Evolutionary conservation across 2,113 vertebrate species (phyloP), one percentile per base, ranked within the genome.

Genomic region (Rhinopithecus roxellana): DNA sequence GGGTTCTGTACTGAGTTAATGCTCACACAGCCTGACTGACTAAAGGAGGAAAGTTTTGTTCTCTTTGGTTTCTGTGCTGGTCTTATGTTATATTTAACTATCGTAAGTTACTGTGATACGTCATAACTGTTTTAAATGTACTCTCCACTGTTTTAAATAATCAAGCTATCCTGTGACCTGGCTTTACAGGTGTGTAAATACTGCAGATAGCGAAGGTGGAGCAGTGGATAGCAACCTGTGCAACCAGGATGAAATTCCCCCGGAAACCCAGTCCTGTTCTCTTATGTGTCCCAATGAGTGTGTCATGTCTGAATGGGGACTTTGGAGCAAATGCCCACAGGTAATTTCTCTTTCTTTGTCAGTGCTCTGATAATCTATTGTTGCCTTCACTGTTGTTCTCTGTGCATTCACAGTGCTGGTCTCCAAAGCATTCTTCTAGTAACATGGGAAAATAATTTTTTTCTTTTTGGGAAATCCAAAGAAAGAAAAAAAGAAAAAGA

Each of bases 281-380:
- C 97, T 99, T 87, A 99, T 99, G 83, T 99, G 99, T 92, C 99
- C 99, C 86, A 98, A 92, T 32, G 99, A 99, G 96, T 99, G 99
- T 67, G 99, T 99, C 4, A 98, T 99, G 98, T 99, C 99, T 27
- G 98, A 99, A 30, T 99, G 99, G 99, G 99, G 99, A 92, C 98
- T 97, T 0, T 99, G 99, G 99, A 99, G 98, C 98, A 96, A 64
- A 7, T 99, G 99, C 96, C 98, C 99, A 0, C 98, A 98, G 99
- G 99, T 99, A 99, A 98, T 98, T 72, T 92, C 13, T 25, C 40
- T 95, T 86, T n/a, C 14, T n/a, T 40, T 72, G 5, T 64, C 81
- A 27, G 8, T 57, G 17, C 17, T 32, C 1, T 38, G n/a, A 8
- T 57, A 32, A 8, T 84, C 64, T 2, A 27, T 18, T 3, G n/a